Base-by-base conservation (phyloP, 2,113 vertebrate genomes). In the Polypterus bichir region DNA sequence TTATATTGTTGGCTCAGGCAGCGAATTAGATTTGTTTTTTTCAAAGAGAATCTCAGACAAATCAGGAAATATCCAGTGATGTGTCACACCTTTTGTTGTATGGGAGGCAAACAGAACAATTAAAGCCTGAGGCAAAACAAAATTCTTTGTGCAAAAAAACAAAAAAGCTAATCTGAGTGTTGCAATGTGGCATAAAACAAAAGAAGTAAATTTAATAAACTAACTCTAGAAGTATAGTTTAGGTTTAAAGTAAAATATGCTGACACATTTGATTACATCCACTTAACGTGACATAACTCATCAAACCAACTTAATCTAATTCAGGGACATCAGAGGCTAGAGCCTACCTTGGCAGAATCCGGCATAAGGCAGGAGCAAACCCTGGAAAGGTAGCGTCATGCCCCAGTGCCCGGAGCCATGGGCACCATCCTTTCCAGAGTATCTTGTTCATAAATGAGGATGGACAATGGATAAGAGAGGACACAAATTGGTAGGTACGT, bases 81-180 rank as follows among this genome's bases (percentile, higher is more conserved):
- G 49, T 74, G 78, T 81, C 78, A 81, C 78, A 75, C 76, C 68
- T 80, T 83, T 81, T 72, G 72, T 70, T 27, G 63, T 64, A 67
- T 61, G 76, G 74, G 71, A 70, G 47, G 62, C 49, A 66, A 69
- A 69, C 64, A 47, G 69, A 27, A 27, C 69, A 65, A 57, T 46
- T 60, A 47, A 59, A 7, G 54, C 64, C 45, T 49, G 61, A 49
- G 48, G 64, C 62, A 53, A 8, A 59, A 7, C 7, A 48, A 45
- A 53, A 60, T 63, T 68, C 74, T 75, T 78, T 73, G 61, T 63
- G 44, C 62, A 27, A 79, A 79, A 78, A 62, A 76, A 79, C 79
- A 79, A 77, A 81, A 74, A 7, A 56, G 47, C 60, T 44, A 9
- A 4, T 44, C 27, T 6, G 3, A 44, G 60, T 4, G 6, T 51